Base-by-base conservation (phyloP, 2,888 invertebrate genomes). In the Caenorhabditis angaria region DNA sequence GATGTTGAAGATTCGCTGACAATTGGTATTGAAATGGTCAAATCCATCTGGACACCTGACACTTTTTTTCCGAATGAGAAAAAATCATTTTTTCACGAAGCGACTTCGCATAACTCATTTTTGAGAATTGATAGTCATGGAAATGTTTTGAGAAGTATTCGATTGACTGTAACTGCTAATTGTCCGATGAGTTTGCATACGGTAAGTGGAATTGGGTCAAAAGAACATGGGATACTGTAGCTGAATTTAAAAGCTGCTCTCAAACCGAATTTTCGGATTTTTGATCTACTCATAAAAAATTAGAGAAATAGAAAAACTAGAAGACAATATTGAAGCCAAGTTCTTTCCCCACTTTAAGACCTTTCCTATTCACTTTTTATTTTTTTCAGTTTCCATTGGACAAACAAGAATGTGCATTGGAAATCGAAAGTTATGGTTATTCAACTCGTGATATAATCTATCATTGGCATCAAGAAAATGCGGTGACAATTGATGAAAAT, bases 371-470 rank as follows among this genome's bases (percentile, higher is more conserved):
- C n/a, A n/a, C 28, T 32, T 27, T 25, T 24, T 48, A 14, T 51
- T 64, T 54, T 62, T 82, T 84, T 57, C 72, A 83, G 82, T 86
- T 86, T 55, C 86, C 86, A 8, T 70, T 86, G 58, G 86, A 86
- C 68, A 71, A 77, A n/a, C 86, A 86, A 76, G 76, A 80, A 55
- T 86, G 86, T 66, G 83, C 86, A 20, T 65, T 86, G 51, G 86
- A 86, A 78, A 82, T 86, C 50, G 86, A 86, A 81, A 83, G 83
- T 57, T 86, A 87, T 70, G 86, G 88, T n/a, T 88, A 88, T 77
- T 85, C 85, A 22, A 87, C 85, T 22, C 83, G 80, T 32, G 88
- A 88, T 73, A 88, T 88, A 50, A 78, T 82, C 27, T 88, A 88
- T 76, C 85, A 81, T 54, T 88, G 88, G 88, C 82, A 84, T 57